Conservation (phyloP, 2,888 invertebrate genomes). For the Unio pictorum region DNA sequence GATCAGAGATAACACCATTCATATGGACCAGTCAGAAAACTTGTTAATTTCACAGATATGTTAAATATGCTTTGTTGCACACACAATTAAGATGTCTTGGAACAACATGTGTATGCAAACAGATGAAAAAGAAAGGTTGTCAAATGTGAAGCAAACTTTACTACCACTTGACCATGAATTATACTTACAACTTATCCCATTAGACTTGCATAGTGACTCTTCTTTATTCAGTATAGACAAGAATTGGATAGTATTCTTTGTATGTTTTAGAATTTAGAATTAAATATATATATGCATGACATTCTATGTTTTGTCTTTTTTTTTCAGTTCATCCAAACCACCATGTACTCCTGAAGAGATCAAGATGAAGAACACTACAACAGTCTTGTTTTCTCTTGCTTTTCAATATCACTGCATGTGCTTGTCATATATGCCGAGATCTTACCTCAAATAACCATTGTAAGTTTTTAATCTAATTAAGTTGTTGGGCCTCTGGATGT, state of each 20-base stretch:
- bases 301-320: constrained; percentile 8
- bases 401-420: too few relatives aligned
- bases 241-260: background rate
- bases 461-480: too few relatives aligned
- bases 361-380: background rate
- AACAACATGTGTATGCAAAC: background rate
- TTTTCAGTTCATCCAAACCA: constrained; percentile 65
- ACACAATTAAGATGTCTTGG: background rate
- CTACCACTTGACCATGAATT: background rate
- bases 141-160: too few relatives aligned
- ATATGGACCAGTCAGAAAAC: too few relatives aligned
- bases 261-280: background rate
- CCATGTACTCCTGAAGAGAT: constrained; percentile 62
- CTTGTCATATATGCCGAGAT: too few relatives aligned
- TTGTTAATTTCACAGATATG: background rate
- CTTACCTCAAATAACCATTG: too few relatives aligned
- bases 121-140: background rate
- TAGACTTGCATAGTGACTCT: background rate
- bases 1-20: too few relatives aligned
- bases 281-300: background rate
- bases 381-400: too few relatives aligned
- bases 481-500: too few relatives aligned
- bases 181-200: background rate
- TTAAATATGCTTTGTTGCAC: background rate
- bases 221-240: too few relatives aligned